phyloP scores from a whole-genome alignment of 2,888 invertebrate species.

The Furcula furcula region DNA sequence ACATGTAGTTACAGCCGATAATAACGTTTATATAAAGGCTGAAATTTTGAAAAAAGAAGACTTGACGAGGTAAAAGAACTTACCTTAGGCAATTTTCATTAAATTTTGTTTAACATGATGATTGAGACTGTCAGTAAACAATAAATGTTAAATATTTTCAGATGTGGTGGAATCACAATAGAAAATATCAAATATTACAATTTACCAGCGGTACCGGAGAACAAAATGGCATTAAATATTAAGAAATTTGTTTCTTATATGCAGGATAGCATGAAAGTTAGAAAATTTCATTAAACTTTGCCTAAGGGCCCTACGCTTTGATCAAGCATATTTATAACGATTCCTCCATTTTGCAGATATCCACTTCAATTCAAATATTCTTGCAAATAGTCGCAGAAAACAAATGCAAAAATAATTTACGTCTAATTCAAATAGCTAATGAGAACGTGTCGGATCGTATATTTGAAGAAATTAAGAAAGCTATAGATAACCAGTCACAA shows the following conservation, averaged over 20 bases:
- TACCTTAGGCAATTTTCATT: neutral
- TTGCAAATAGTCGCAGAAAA: conserved; percentile 43
- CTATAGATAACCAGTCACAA: conserved; percentile 12
- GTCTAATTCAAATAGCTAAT: conserved; percentile 22
- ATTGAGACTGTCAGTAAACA: neutral
- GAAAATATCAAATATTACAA: conserved; percentile 37
- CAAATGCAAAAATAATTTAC: conserved; percentile 23
- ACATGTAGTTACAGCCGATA: conserved; percentile 6
- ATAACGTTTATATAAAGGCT: conserved; percentile 22
- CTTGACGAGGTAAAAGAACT: conserved; percentile 30
- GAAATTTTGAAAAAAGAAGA: conserved; percentile 25
- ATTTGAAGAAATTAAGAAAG: conserved; percentile 20
- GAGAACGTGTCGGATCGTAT: conserved; percentile 8
- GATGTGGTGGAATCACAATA: conserved; percentile 50
- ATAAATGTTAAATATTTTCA: conserved; percentile 20
- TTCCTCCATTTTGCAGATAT: conserved; percentile 13
- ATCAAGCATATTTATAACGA: neutral
- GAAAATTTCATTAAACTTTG: conserved; percentile 9
- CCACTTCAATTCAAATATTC: conserved; percentile 24
- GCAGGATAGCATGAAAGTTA: conserved; percentile 30
- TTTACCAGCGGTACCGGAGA: conserved; percentile 17
- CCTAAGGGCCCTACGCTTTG: neutral
- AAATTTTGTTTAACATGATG: neutral
- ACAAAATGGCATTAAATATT: conserved; percentile 22
- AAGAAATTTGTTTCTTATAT: conserved; percentile 40